Base-by-base conservation (phyloP, 2,113 vertebrate genomes). In the Lathamus discolor region DNA sequence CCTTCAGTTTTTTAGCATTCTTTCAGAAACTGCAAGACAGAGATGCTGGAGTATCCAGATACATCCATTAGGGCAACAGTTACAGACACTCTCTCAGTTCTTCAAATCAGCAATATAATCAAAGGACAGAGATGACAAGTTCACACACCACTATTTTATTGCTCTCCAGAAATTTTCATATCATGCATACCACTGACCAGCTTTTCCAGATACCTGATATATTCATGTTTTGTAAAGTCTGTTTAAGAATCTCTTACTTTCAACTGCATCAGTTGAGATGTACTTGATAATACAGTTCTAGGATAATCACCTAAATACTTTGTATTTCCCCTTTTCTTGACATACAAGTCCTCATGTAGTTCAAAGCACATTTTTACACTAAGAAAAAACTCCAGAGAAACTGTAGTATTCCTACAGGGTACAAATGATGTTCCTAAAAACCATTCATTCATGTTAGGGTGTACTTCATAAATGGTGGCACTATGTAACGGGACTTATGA, bases 111-210 rank as follows among this genome's bases (percentile, higher is more conserved):
- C 75, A 78, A 51, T 55, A 43, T 61, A 54, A 59, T 84, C 51
- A 96, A 57, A 78, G 46, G 33, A 77, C 24, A 92, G 29, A 95
- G 73, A 92, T 51, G 14, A 88, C 44, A 90, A 39, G 61, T 69
- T 39, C 78, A 75, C 35, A 90, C 37, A 7, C 7, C 4, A 75
- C 2, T 70, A 85, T 74, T 96, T 97, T 94, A 94, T 91, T 86
- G 27, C 16, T 79, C 43, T 73, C 22, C 55, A 86, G 55, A 95
- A 61, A 17, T 59, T 77, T 77, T 57, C 3, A 5, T 43, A 54
- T 22, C 48, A 62, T 48, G 52, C 51, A 62, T 10, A 91, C 19
- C 39, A 86, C 17, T 17, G 28, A 91, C 6, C 1, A 3, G 11
- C 11, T 83, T 73, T 64, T 88, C 13, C 73, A 73, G 22, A 23